These are phyloP conservation scores for Nematopogon swammerdamellus DNA, from an alignment of 2,888 invertebrate genomes.

Conservation along the genomic window DNA sequence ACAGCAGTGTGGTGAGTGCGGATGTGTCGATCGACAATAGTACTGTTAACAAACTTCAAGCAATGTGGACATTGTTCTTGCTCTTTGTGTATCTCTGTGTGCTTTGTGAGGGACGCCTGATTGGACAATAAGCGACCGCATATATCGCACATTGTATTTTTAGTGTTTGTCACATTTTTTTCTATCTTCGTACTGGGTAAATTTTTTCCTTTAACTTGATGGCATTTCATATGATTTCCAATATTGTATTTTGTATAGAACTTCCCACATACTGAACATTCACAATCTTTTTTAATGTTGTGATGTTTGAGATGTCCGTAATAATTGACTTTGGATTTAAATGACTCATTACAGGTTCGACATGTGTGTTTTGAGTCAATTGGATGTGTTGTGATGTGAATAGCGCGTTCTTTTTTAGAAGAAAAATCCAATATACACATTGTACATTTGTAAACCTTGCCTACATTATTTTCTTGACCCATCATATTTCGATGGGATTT, in stretches of 20 bases:
- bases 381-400: not conserved
- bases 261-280: not conserved
- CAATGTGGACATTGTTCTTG: not conserved
- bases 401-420: not conserved
- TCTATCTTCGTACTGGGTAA: not conserved
- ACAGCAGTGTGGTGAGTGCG: not conserved
- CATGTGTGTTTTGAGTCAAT: not conserved
- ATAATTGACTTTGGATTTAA: not conserved
- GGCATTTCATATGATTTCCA: not conserved
- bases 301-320: not conserved
- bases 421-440: not conserved
- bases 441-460: not conserved
- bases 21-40: not conserved
- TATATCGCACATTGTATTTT: not conserved
- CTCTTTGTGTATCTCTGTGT: not conserved
- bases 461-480: not conserved
- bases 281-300: not conserved
- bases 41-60: not conserved
- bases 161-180: not conserved
- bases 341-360: not conserved
- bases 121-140: not conserved
- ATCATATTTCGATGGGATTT: not conserved
- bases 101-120: not conserved
- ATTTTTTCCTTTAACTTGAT: not conserved
- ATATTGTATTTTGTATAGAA: not conserved